phyloP scores from a whole-genome alignment of 2,888 invertebrate species.

The Chouioia cunea region DNA sequence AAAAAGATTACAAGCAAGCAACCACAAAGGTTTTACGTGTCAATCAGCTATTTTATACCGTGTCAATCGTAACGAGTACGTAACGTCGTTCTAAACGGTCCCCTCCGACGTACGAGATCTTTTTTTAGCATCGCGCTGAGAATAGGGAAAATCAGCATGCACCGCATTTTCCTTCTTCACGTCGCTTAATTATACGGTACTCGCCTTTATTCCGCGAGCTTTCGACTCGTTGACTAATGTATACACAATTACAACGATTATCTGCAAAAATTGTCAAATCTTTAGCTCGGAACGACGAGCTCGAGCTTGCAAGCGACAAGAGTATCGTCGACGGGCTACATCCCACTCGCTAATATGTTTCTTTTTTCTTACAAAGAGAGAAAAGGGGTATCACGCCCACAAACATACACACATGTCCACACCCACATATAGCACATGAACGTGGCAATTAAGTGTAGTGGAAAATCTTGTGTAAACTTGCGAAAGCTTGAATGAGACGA shows the following conservation, averaged over 20 bases:
- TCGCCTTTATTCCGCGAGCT: too few relatives aligned
- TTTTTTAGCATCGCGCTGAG: not conserved
- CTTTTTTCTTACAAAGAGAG: slow-evolving; percentile 4
- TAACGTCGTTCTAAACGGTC: slow-evolving; percentile 37
- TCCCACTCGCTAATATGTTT: too few relatives aligned
- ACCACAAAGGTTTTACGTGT: slow-evolving; percentile 52
- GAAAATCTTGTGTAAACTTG: not conserved
- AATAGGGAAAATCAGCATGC: not conserved
- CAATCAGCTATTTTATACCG: slow-evolving; percentile 63
- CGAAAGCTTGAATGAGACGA: slow-evolving; percentile 40
- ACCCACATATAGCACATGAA: slow-evolving; percentile 36
- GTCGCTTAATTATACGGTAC: not conserved
- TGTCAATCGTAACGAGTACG: slow-evolving; percentile 42
- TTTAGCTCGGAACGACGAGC: not conserved
- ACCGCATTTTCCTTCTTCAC: not conserved
- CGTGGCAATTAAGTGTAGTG: slow-evolving; percentile 15
- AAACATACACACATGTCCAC: too few relatives aligned
- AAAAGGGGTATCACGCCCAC: not conserved
- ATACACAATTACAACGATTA: slow-evolving; percentile 31
- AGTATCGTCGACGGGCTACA: slow-evolving; percentile 1
- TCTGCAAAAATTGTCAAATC: slow-evolving; percentile 26
- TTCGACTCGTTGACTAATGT: slow-evolving; percentile 8
- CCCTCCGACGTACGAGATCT: not conserved
- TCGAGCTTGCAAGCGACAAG: not conserved
- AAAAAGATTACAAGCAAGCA: slow-evolving; percentile 27